Percentiles rank a stretch among this genome's conserved stretches.
These are phyloP conservation scores for Rhagophthalmus giganteus DNA, from an alignment of 2,888 invertebrate genomes.

Conservation along the genomic window DNA sequence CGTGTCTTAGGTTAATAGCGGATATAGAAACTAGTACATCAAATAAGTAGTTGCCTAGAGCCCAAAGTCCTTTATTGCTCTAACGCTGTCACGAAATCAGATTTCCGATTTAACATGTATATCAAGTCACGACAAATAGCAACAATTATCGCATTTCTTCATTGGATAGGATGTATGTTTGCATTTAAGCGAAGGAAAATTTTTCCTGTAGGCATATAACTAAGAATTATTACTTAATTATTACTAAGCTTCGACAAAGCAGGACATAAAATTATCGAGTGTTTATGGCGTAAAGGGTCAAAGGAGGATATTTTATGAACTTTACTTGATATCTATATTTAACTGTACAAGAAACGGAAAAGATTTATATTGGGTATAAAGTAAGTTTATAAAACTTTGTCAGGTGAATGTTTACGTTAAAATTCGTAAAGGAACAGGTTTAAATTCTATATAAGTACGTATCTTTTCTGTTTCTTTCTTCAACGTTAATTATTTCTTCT, in stretches of 20 bases:
- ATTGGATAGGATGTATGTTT: background rate
- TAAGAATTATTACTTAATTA: background rate
- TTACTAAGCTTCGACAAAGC: background rate
- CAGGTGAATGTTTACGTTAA: too few relatives aligned
- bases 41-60: constrained; percentile 1
- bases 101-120: constrained; percentile 5
- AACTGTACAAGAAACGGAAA: too few relatives aligned
- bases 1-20: background rate
- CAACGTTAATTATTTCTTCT: too few relatives aligned
- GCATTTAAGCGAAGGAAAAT: background rate
- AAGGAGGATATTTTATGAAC: too few relatives aligned
- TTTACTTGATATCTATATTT: too few relatives aligned
- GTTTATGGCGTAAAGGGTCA: too few relatives aligned
- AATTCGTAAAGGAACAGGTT: too few relatives aligned
- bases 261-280: too few relatives aligned
- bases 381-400: too few relatives aligned
- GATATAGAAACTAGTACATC: background rate
- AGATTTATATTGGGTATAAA: too few relatives aligned
- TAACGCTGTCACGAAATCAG: constrained; percentile 2
- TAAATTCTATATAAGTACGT: too few relatives aligned
- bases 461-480: too few relatives aligned
- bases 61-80: background rate
- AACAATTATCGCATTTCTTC: background rate
- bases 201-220: background rate
- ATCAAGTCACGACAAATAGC: constrained; percentile 1